These are phyloP conservation scores for Brachyptera putata DNA, from an alignment of 2,888 invertebrate genomes.

Conservation along the genomic window DNA sequence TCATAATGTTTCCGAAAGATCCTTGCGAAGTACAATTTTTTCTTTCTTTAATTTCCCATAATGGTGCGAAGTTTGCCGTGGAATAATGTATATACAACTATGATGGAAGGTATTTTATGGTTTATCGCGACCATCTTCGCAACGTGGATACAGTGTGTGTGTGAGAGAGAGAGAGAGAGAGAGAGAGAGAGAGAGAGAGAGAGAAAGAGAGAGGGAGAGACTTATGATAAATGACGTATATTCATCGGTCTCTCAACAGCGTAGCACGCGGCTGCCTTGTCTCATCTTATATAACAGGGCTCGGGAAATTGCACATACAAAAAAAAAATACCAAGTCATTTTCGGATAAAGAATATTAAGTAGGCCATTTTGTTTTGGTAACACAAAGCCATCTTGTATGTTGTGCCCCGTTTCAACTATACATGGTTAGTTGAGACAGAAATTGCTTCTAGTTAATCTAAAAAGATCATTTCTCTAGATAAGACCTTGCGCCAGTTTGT, in stretches of 20 bases:
- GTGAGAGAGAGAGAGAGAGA: too few relatives aligned
- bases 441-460: background rate
- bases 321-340: background rate
- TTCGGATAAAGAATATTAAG: background rate
- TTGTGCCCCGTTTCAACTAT: background rate
- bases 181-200: background rate
- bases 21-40: too few relatives aligned
- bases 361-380: background rate
- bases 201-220: background rate
- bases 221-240: background rate
- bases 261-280: background rate
- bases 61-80: background rate
- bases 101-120: slow-evolving; percentile 2
- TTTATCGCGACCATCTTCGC: background rate
- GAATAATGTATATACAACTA: background rate
- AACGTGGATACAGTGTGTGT: background rate
- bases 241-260: background rate
- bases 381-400: background rate
- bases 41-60: too few relatives aligned
- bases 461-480: background rate
- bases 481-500: too few relatives aligned
- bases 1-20: too few relatives aligned
- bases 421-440: background rate
- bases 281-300: background rate
- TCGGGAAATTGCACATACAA: background rate